phyloP scores from a whole-genome alignment of 2,113 vertebrate species.

The Beaufortia kweichowensis region DNA sequence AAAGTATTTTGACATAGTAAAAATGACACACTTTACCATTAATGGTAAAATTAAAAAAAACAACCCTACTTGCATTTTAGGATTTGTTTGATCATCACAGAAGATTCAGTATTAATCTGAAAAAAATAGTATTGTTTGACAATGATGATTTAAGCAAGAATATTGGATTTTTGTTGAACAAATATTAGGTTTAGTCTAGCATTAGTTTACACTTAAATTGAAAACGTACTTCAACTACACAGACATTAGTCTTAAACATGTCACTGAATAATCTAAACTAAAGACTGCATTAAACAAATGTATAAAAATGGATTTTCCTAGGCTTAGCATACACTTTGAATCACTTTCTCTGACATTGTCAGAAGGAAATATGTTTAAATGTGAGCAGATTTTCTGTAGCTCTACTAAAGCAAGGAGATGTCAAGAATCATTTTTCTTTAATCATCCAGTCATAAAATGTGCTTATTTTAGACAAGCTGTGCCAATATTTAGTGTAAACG shows the following conservation, averaged over 20 bases:
- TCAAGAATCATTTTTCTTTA: too few relatives aligned
- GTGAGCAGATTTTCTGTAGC: too few relatives aligned
- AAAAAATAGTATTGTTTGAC: background rate
- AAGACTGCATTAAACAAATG: background rate
- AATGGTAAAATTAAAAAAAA: background rate
- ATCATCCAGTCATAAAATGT: too few relatives aligned
- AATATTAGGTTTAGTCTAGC: background rate
- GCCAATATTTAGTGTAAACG: too few relatives aligned
- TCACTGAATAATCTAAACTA: background rate
- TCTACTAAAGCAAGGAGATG: too few relatives aligned
- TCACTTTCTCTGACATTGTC: too few relatives aligned
- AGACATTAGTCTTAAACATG: background rate
- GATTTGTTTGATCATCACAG: too few relatives aligned
- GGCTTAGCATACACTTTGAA: background rate
- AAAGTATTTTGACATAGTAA: too few relatives aligned
- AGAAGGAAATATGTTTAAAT: too few relatives aligned
- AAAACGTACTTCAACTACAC: background rate
- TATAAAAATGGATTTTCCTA: background rate
- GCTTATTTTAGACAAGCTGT: too few relatives aligned
- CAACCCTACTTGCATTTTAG: background rate
- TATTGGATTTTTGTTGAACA: background rate
- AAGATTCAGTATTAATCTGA: background rate
- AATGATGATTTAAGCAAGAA: background rate
- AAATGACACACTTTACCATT: too few relatives aligned
- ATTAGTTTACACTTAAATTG: background rate